Evolutionary conservation across 2,797 vertebrate genomes (phyloP).

Genomic region (Molossus molossus): DNA sequence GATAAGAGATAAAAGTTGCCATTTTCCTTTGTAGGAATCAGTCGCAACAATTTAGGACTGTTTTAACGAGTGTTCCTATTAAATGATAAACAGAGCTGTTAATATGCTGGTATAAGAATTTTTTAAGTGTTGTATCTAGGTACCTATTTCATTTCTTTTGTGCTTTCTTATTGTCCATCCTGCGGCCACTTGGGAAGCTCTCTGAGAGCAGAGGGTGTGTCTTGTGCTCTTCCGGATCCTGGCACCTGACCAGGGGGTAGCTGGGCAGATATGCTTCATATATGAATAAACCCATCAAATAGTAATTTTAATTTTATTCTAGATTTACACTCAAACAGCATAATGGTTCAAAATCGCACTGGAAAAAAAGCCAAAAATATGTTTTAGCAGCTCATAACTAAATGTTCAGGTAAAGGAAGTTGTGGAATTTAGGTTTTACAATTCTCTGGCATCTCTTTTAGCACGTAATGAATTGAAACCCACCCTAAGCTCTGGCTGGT

Average conservation of each 20-base stretch:
- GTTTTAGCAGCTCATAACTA: background rate
- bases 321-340: background rate
- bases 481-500: background rate
- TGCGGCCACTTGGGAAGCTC: background rate
- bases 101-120: background rate
- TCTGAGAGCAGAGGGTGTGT: background rate
- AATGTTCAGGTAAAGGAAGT: conserved; percentile 41
- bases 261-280: background rate
- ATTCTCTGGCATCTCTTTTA: conserved; percentile 35
- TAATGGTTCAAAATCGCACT: background rate
- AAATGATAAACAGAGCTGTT: background rate
- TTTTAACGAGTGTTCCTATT: conserved; percentile 1
- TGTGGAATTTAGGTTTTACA: conserved; percentile 2
- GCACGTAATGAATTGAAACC: background rate
- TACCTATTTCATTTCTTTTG: background rate
- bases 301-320: conserved; percentile 6
- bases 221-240: fast-evolving
- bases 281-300: background rate
- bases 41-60: background rate
- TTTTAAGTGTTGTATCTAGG: background rate
- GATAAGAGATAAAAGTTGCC: background rate
- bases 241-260: background rate
- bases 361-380: background rate
- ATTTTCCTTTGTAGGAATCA: background rate
- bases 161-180: background rate